A percentile compares a stretch with the other conserved stretches of the same genome.
Conservation (phyloP, 2,888 invertebrate species). For the Allolobophora icterica region DNA sequence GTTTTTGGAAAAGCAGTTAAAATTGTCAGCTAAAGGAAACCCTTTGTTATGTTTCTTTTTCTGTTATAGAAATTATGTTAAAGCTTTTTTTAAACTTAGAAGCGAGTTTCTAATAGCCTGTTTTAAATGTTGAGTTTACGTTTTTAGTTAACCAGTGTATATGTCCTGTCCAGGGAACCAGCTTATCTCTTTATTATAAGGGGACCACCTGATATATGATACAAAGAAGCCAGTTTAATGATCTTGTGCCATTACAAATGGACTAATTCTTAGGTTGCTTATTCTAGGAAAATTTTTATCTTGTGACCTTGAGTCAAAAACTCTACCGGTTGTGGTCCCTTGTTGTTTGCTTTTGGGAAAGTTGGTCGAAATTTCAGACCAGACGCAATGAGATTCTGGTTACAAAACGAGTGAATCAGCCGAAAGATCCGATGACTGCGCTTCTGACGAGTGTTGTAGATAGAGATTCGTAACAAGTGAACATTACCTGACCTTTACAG, state of each 20-base stretch:
- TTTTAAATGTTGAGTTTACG: background rate
- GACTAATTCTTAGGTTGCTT: background rate
- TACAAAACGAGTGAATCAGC: background rate
- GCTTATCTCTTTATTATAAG: background rate
- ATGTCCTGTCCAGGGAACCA: background rate
- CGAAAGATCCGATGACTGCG: background rate
- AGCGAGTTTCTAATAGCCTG: background rate
- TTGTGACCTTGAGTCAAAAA: background rate
- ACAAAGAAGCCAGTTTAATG: background rate
- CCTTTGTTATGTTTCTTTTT: background rate
- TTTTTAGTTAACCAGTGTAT: background rate
- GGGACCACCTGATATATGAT: background rate
- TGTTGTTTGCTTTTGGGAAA: background rate
- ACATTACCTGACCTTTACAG: background rate
- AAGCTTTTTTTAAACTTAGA: background rate
- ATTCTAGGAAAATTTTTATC: background rate
- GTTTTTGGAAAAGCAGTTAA: too few relatives aligned
- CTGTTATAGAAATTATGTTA: background rate
- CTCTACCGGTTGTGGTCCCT: background rate
- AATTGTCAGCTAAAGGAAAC: background rate
- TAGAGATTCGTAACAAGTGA: background rate
- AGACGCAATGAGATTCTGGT: background rate
- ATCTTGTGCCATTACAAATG: background rate
- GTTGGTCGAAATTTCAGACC: background rate
- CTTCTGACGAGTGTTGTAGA: background rate